A percentile compares a stretch with the other conserved stretches of the same genome.
phyloP scores from a whole-genome alignment of 2,113 vertebrate genomes.

The Casuarius casuarius region DNA sequence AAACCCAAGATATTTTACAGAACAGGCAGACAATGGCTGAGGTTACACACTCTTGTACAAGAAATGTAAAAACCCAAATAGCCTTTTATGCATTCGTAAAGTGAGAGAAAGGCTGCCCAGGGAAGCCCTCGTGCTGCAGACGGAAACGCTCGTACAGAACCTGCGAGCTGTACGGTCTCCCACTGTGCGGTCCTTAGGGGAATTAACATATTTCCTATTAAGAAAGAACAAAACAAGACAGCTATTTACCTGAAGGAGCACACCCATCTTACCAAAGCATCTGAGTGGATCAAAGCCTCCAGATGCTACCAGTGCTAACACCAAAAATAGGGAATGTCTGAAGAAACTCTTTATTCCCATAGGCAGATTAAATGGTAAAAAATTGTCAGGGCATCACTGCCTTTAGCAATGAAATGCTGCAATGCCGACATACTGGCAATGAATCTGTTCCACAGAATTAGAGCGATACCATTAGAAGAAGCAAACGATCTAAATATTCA shows the following conservation, averaged over 20 bases:
- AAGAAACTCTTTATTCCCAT: not conserved
- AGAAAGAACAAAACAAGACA: not conserved
- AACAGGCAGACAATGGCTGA: not conserved
- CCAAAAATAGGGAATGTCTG: not conserved
- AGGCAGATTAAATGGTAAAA: not conserved
- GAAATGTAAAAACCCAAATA: not conserved
- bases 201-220: constrained; percentile 5
- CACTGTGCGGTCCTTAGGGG: not conserved
- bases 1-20: not conserved
- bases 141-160: not conserved
- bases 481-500: not conserved
- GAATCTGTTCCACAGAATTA: not conserved
- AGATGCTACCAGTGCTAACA: not conserved
- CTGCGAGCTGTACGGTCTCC: not conserved
- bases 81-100: not conserved
- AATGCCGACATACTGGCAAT: not conserved
- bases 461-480: not conserved
- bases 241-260: not conserved
- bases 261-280: not conserved
- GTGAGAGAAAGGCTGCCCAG: not conserved
- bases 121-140: not conserved
- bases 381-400: not conserved
- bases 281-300: constrained; percentile 8
- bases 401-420: not conserved
- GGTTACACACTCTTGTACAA: not conserved